Evolutionary conservation across 2,888 invertebrate genomes (phyloP).

Genomic region (Barypeithes pellucidus): DNA sequence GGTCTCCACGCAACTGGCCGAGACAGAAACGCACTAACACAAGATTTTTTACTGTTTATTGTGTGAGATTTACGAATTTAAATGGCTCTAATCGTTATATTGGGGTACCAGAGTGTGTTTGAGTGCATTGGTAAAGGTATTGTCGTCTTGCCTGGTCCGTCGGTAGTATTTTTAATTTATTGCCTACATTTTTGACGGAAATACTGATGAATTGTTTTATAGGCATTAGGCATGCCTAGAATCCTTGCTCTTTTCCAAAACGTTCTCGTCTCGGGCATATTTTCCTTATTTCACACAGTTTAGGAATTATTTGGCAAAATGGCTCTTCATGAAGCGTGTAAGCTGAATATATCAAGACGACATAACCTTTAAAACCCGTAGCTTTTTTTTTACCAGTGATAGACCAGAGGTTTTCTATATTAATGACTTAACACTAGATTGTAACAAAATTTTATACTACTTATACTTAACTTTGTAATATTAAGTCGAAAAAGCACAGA

Average conservation of each 20-base stretch:
- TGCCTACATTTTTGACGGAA: too few species aligned
- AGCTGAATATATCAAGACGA: not conserved
- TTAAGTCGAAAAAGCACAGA: constrained; percentile 8
- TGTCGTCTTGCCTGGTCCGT: not conserved
- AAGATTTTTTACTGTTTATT: not conserved
- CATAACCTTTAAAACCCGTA: constrained; percentile 7
- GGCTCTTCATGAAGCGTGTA: too few species aligned
- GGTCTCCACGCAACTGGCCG: constrained; percentile 80
- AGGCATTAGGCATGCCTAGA: too few species aligned
- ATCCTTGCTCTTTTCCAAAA: too few species aligned
- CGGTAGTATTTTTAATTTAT: not conserved
- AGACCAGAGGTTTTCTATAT: constrained; percentile 22
- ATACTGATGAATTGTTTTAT: too few species aligned
- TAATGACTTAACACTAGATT: constrained; percentile 23
- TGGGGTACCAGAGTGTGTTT: constrained; percentile 3
- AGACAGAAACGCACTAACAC: constrained; percentile 71
- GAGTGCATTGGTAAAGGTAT: not conserved
- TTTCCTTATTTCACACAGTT: too few species aligned
- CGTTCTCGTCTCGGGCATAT: too few species aligned
- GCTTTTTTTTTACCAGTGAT: constrained; percentile 31
- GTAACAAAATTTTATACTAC: constrained; percentile 25
- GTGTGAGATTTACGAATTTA: constrained; percentile 21
- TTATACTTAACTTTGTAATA: constrained; percentile 1
- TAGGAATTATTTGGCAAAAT: too few species aligned
- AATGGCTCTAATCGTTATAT: constrained; percentile 34